phyloP scores from a whole-genome alignment of 64 coral and sea anemone species.

The Montipora cactus region DNA sequence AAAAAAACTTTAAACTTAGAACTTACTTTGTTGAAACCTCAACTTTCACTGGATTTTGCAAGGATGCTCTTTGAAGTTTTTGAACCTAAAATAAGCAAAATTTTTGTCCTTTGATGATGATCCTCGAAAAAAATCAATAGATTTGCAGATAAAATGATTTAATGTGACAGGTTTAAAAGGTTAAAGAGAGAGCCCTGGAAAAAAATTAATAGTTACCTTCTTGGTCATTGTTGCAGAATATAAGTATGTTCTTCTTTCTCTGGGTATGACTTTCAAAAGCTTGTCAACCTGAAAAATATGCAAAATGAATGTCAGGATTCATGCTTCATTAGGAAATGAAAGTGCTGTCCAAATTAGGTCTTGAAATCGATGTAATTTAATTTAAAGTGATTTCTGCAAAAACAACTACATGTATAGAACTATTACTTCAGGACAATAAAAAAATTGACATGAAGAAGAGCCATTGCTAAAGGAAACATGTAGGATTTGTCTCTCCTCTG shows the following conservation, averaged over 20 bases:
- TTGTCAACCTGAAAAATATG: conserved; percentile 78
- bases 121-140: too few relatives aligned
- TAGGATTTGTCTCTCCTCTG: too few relatives aligned
- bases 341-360: too few relatives aligned
- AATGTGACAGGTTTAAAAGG: neutral
- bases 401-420: too few relatives aligned
- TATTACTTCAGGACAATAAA: too few relatives aligned
- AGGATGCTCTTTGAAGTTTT: conserved; percentile 96
- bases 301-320: neutral
- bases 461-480: too few relatives aligned
- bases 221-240: conserved; percentile 99
- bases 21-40: conserved; percentile 99
- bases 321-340: neutral
- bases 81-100: conserved; percentile 78
- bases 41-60: conserved; percentile 98
- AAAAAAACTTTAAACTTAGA: neutral
- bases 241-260: conserved; percentile 94
- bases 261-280: conserved; percentile 96
- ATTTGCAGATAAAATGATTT: neutral
- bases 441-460: too few relatives aligned
- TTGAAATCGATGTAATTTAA: too few relatives aligned
- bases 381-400: too few relatives aligned
- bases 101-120: too few relatives aligned
- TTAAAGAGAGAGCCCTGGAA: neutral
- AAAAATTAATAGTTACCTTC: conserved; percentile 63